Conservation (phyloP, 2,113 vertebrate genomes). For the Delphinapterus leucas region DNA sequence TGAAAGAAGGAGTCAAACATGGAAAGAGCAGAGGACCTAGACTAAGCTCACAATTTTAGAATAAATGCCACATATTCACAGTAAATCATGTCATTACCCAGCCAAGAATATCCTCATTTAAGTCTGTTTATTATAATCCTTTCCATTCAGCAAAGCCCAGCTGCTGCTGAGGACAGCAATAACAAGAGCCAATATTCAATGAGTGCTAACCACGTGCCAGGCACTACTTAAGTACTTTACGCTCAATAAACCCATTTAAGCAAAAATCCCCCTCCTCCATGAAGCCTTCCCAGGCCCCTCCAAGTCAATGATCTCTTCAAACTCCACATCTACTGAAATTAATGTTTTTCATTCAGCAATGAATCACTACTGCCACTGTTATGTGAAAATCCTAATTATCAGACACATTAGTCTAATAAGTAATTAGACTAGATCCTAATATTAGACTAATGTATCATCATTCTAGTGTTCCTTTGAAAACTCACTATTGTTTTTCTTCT, state of each 20-base stretch:
- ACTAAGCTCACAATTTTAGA: conserved; percentile 8
- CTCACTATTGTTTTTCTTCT: background rate
- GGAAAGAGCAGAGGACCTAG: background rate
- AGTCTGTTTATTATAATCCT: conserved; percentile 36
- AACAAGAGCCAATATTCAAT: background rate
- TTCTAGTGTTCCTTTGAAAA: background rate
- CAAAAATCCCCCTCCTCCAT: conserved; percentile 9
- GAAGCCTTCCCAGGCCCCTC: background rate
- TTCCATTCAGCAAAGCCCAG: conserved; percentile 49
- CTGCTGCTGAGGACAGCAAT: conserved; percentile 1
- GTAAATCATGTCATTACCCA: conserved; percentile 39
- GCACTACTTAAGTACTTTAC: background rate
- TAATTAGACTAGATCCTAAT: background rate
- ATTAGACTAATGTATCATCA: background rate
- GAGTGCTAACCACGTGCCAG: background rate
- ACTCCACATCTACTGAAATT: background rate
- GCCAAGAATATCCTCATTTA: conserved; percentile 50
- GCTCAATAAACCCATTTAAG: background rate
- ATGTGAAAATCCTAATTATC: background rate
- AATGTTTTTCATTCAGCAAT: background rate
- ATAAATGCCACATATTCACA: conserved; percentile 39
- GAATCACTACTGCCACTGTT: background rate
- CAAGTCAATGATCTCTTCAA: background rate
- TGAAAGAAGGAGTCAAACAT: background rate
- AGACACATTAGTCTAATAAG: background rate